These are phyloP conservation scores for Aphelinus certus DNA, from an alignment of 1,140 invertebrate species.

Conservation along the genomic window DNA sequence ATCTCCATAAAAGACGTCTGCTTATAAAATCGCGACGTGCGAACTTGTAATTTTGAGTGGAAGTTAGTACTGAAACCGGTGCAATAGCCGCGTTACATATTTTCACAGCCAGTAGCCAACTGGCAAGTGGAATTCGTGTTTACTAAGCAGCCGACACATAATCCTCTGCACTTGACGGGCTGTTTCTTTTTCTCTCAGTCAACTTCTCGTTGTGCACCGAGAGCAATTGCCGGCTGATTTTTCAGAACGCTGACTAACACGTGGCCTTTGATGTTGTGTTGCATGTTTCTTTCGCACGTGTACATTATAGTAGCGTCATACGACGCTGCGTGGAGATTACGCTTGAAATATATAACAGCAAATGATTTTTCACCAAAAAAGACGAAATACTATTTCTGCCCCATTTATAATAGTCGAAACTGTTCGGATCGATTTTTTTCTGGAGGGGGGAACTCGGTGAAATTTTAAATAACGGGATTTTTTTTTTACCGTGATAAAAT, in stretches of 20 bases:
- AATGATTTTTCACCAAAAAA: too few relatives aligned
- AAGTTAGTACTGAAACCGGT: too few relatives aligned
- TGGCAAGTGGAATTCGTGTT: slow-evolving; percentile 27
- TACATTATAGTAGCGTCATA: neutral
- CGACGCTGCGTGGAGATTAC: slow-evolving; percentile 22
- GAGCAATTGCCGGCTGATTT: slow-evolving; percentile 41
- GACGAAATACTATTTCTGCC: too few relatives aligned
- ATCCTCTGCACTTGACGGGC: slow-evolving; percentile 33
- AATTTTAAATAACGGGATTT: too few relatives aligned
- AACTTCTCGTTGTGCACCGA: slow-evolving; percentile 36
- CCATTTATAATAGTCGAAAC: too few relatives aligned
- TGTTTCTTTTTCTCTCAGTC: slow-evolving; percentile 31
- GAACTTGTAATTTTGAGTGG: too few relatives aligned
- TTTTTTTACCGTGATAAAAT: too few relatives aligned
- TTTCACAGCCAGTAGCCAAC: slow-evolving; percentile 2
- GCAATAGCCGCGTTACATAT: neutral
- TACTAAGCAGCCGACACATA: slow-evolving; percentile 27
- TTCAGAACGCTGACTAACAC: slow-evolving; percentile 44
- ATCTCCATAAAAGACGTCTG: neutral
- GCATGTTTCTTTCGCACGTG: neutral
- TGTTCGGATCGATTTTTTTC: too few relatives aligned
- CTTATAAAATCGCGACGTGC: too few relatives aligned
- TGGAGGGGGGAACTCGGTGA: too few relatives aligned
- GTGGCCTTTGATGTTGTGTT: too few relatives aligned
- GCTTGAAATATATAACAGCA: too few relatives aligned